These are phyloP conservation scores for Drosophila pegasa DNA, from an alignment of 2,888 invertebrate species.

Conservation along the genomic window DNA sequence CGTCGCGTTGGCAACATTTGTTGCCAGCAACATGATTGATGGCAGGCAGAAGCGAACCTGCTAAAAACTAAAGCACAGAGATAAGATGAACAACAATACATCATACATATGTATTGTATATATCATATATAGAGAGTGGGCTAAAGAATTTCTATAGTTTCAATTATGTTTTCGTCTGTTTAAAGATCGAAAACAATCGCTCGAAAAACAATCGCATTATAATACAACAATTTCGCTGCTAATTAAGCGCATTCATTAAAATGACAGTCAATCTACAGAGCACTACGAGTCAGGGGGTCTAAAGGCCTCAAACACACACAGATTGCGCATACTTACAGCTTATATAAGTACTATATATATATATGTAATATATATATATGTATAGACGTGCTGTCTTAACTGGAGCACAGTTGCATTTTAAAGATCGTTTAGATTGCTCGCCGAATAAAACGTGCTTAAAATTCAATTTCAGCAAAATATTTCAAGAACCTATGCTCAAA, in stretches of 20 bases:
- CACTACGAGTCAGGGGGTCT: conserved; percentile 14
- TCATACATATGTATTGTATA: background rate
- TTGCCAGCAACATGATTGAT: conserved; percentile 46
- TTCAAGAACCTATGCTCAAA: conserved; percentile 7
- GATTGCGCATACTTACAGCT: conserved; percentile 11
- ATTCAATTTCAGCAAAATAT: conserved; percentile 8
- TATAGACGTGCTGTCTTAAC: conserved; percentile 55
- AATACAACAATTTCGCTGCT: conserved; percentile 58
- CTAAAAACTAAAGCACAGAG: conserved; percentile 30
- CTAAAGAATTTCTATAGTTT: conserved; percentile 1
- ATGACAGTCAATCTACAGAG: conserved; percentile 6
- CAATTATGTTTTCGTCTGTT: conserved; percentile 1
- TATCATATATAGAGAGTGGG: background rate
- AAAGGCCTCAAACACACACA: conserved; percentile 32
- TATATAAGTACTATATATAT: conserved; percentile 1
- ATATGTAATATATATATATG: conserved; percentile 1
- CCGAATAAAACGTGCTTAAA: conserved; percentile 42
- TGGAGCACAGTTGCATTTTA: conserved; percentile 43
- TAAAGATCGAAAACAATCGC: conserved; percentile 5
- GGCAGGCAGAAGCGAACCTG: conserved; percentile 30
- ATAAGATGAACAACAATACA: conserved; percentile 22
- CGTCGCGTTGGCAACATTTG: conserved; percentile 26
- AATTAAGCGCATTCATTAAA: conserved; percentile 62
- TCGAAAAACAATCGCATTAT: conserved; percentile 41
- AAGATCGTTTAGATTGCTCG: conserved; percentile 51